Conservation (phyloP, 2,888 invertebrate species). For the Campopleginae sp. region DNA sequence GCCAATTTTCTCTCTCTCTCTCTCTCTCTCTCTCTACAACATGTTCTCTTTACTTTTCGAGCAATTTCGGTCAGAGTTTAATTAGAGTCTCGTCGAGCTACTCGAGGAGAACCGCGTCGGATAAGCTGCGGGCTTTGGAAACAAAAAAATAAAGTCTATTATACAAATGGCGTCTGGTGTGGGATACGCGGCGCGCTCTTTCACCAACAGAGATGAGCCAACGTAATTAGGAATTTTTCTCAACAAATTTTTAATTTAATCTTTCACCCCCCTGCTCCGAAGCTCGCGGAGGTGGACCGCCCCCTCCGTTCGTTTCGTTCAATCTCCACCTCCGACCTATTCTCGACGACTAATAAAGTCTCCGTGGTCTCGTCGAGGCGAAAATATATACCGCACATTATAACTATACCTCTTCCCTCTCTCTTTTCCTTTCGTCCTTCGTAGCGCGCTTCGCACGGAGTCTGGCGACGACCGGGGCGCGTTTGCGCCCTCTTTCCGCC, state of each 20-base stretch:
- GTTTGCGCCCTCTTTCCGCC: conserved; percentile 62
- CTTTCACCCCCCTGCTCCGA: conserved; percentile 33
- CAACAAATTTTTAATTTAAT: conserved; percentile 78
- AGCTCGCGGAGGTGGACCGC: conserved; percentile 23
- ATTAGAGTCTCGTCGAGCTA: conserved; percentile 74
- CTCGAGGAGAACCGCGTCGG: conserved; percentile 72
- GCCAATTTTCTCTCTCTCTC: no score
- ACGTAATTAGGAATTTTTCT: conserved; percentile 78
- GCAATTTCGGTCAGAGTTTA: conserved; percentile 79
- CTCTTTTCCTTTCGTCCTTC: conserved; percentile 54
- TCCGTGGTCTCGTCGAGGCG: conserved; percentile 26
- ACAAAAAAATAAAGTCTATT: conserved; percentile 21
- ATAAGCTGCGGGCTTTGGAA: no score
- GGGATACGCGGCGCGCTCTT: conserved; percentile 14
- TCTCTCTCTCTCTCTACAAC: no score
- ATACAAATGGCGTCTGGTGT: conserved; percentile 37
- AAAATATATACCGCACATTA: conserved; percentile 17
- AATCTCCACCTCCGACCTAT: conserved; percentile 42
- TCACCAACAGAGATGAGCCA: conserved; percentile 46
- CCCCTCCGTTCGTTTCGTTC: conserved; percentile 36
- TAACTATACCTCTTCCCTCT: conserved; percentile 5
- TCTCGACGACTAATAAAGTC: conserved; percentile 63
- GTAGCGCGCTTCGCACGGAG: conserved; percentile 60
- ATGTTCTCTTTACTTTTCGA: no score
- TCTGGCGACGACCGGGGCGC: conserved; percentile 60